Evolutionary conservation across 2,797 vertebrate genomes (phyloP).

Genomic region (Psittacula echo): DNA sequence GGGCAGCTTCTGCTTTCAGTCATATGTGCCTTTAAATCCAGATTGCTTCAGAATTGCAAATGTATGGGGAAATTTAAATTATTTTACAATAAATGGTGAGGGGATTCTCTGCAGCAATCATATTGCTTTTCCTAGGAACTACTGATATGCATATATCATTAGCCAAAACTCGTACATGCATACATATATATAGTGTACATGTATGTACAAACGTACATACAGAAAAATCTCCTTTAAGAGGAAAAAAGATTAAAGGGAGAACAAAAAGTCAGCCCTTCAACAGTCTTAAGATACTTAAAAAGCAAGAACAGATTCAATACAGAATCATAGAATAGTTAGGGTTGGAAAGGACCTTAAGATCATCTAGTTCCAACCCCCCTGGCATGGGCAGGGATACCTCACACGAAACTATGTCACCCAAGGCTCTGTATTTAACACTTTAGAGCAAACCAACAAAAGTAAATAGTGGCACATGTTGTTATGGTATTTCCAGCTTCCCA

Average conservation of each 20-base stretch:
- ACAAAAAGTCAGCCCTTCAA: not conserved
- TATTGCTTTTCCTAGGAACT: not conserved
- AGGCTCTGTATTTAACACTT: not conserved
- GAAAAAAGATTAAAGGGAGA: not conserved
- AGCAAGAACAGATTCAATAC: not conserved
- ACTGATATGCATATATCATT: not conserved
- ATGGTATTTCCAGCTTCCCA: not conserved
- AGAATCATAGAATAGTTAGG: not conserved
- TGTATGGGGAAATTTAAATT: not conserved
- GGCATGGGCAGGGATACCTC: not conserved
- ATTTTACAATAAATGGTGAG: not conserved
- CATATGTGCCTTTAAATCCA: not conserved
- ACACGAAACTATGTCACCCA: not conserved
- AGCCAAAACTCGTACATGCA: not conserved
- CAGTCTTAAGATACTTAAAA: not conserved
- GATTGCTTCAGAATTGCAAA: not conserved
- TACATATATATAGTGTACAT: not conserved
- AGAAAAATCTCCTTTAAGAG: not conserved
- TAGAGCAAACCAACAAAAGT: not conserved
- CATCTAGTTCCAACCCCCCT: not conserved
- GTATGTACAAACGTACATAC: not conserved
- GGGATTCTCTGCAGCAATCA: not conserved
- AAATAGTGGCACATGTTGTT: rapidly evolving
- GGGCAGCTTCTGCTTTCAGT: not conserved
- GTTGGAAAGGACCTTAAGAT: not conserved